Conservation (phyloP, 2,888 invertebrate genomes). For the Andrena marginata region DNA sequence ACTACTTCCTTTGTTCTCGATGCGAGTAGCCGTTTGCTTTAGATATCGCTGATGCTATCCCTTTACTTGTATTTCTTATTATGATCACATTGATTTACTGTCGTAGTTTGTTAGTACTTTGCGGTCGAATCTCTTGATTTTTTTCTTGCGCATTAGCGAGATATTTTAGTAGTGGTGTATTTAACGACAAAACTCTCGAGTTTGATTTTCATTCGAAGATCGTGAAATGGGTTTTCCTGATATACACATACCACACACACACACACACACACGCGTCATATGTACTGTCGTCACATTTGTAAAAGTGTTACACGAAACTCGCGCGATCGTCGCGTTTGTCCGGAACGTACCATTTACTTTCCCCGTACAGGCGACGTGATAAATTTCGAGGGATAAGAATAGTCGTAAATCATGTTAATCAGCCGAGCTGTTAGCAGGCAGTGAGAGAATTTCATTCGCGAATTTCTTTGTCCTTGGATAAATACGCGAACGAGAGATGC, state of each 20-base stretch:
- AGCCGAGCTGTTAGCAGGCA: slow-evolving; percentile 42
- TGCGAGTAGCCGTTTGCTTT: neutral
- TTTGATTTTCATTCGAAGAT: neutral
- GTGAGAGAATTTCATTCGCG: neutral
- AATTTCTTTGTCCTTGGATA: neutral
- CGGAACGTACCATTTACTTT: slow-evolving; percentile 33
- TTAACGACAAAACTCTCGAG: neutral
- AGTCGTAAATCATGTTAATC: slow-evolving; percentile 46
- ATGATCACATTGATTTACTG: neutral
- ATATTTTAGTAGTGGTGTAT: neutral
- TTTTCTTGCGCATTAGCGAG: neutral
- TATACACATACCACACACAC: neutral
- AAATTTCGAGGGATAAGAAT: slow-evolving; percentile 43
- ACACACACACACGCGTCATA: neutral
- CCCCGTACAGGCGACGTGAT: slow-evolving; percentile 31
- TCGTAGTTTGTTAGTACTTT: neutral
- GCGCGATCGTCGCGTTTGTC: slow-evolving; percentile 41
- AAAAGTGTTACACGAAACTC: slow-evolving; percentile 19
- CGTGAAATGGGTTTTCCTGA: no score
- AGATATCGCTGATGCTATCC: slow-evolving; percentile 5
- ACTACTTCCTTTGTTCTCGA: slow-evolving; percentile 1
- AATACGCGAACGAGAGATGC: neutral
- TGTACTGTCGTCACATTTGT: slow-evolving; percentile 52
- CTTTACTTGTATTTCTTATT: slow-evolving; percentile 1
- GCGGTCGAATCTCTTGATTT: neutral